Evolutionary conservation across 2,113 vertebrate genomes (phyloP), one percentile per base, ranked within the genome.

Genomic region (Myiozetetes cayanensis): DNA sequence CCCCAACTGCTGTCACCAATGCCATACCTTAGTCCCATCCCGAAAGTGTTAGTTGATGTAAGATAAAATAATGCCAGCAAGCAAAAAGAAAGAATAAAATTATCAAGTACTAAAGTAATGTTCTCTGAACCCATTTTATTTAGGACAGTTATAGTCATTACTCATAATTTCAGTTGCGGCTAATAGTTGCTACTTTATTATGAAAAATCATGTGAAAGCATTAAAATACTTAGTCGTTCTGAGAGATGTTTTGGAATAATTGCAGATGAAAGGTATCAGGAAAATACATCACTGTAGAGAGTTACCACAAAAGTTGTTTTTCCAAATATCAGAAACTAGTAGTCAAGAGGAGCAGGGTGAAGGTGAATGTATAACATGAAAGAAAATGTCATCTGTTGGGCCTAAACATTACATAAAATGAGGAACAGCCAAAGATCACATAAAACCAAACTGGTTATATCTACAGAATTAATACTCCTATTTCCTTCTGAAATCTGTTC

Each of bases 351-450:
- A 52, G 6, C 2, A 43, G 28, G 47, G n/a, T 19, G 16, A 90
- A 79, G 7, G 4, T 25, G 8, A n/a, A 12, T 0, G 0, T 55
- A 19, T 6, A 43, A 56, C 3, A 52, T 0, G 1, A 91, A 84
- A 77, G 6, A 73, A 47, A 65, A 55, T 63, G 47, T 77, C 41
- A 68, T 5, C 17, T 47, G 1, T 44, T 47, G 47, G 3, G 24
- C 8, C 6, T 8, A 3, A 82, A 25, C 61, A 13, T 39, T 61
- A 49, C 22, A 44, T n/a, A 77, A 86, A 85, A 63, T 25, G 22
- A 67, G 9, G 72, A 92, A 78, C 7, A 89, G 6, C 14, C 76
- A 44, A 88, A 90, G 80, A 66, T 41, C 11, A 71, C 5, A 12
- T 37, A 12, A 28, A 92, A 63, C 2, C 14, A 87, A 85, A 13